phyloP scores from a whole-genome alignment of 92 coral and sea anemone genomes.

The Parazoanthus darwini region DNA sequence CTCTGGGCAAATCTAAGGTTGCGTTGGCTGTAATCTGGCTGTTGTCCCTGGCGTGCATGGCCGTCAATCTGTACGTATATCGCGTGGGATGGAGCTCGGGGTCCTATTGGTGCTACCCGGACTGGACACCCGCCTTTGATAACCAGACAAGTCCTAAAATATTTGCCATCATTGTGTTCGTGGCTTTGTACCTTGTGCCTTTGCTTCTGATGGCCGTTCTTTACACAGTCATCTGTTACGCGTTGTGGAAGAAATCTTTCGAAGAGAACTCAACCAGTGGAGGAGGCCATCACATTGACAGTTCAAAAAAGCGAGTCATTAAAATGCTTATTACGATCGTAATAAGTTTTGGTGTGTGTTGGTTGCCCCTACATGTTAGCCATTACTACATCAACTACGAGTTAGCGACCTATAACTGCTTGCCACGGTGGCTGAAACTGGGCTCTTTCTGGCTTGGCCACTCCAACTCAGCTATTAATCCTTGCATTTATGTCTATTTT shows the following conservation, averaged over 20 bases:
- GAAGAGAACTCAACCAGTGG: constrained; percentile 47
- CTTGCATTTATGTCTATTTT: constrained; percentile 72
- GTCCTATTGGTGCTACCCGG: constrained; percentile 64
- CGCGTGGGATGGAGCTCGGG: constrained; percentile 52
- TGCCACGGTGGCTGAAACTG: constrained; percentile 50
- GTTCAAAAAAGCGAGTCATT: constrained; percentile 79
- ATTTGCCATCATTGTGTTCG: constrained; percentile 65
- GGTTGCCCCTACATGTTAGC: constrained; percentile 81
- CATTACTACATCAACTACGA: constrained; percentile 89
- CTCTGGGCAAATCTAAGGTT: constrained; percentile 72
- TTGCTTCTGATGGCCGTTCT: constrained; percentile 77
- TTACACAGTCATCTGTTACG: constrained; percentile 70
- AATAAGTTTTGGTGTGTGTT: constrained; percentile 69
- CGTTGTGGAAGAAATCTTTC: constrained; percentile 63
- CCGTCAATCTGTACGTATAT: constrained; percentile 68
- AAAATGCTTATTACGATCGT: constrained; percentile 79
- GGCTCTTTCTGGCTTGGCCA: constrained; percentile 86
- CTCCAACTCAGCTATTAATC: constrained; percentile 86
- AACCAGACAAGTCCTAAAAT: constrained; percentile 59
- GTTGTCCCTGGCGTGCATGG: constrained; percentile 69
- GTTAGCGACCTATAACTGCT: constrained; percentile 56
- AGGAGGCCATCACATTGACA: constrained; percentile 60
- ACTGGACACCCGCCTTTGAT: constrained; percentile 55
- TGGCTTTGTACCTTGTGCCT: constrained; percentile 71
- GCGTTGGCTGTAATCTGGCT: constrained; percentile 68